Base-by-base conservation (phyloP, 2,888 invertebrate species). In the Spilosoma lubricipeda region DNA sequence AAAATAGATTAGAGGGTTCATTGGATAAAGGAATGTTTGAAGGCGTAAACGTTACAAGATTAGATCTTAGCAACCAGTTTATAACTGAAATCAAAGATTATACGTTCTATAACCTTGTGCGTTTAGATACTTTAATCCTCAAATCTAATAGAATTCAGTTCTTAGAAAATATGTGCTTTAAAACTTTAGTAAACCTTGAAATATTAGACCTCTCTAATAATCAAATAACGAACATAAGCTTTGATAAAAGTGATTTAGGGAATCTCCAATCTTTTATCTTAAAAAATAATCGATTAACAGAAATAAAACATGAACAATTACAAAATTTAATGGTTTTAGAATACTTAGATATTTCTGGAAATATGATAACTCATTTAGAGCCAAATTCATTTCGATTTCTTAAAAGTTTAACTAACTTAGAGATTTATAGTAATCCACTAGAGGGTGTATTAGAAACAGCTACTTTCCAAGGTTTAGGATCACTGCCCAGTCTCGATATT, bases 181-280 rank as follows among this genome's bases (percentile, higher is more conserved):
- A 79, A 75, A 81, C 82, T 20, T 78, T 94, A 8, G 68, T 56
- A 11, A 83, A 80, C 33, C 82, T 94, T 66, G 76, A 76, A 30
- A 33, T 75, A 0, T 80, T 94, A 73, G 92, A 94, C 77, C 84
- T 94, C 64, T 93, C 93, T 18, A 76, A 87, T 74, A 94, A 94
- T 74, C 81, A 86, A 76, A 89, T 94, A 36, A 71, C 64, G 23
- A 83, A 76, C n/a, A 82, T 94, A 67, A 85, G 87, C 75, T 92
- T 94, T 72, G 85, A 90, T 23, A 90, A 87, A 75, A 77, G 82
- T 13, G 89, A 91, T 80, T 83, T 94, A 1, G 42, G 78, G 9
- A 89, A 80, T 79, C 89, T 94, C 3, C 74, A 78, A 59, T 81
- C 82, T 5, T 78, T 94, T 3, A 82, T 81, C 15, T 77, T 94